These are phyloP conservation scores for Orchesella flavescens DNA, from an alignment of 2,888 invertebrate genomes.

Conservation along the genomic window DNA sequence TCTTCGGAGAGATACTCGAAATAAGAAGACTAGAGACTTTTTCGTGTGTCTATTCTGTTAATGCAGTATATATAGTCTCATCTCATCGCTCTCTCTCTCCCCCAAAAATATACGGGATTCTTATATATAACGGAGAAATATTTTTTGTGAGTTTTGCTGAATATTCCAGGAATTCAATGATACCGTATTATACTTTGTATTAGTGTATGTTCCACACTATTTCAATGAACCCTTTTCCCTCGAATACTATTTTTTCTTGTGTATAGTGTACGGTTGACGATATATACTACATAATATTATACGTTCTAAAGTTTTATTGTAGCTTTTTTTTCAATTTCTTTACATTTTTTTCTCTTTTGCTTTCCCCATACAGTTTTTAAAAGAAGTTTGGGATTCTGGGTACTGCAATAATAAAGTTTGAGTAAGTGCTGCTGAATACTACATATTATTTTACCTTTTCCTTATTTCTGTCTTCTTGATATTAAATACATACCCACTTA, in stretches of 20 bases:
- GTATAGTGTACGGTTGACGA: no score
- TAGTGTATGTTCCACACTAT: conserved; percentile 12
- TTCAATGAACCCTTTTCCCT: conserved; percentile 10
- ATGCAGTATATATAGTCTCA: no score
- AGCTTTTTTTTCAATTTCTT: conserved; percentile 53
- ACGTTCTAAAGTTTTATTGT: conserved; percentile 47
- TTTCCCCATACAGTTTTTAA: conserved; percentile 49
- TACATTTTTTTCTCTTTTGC: conserved; percentile 27
- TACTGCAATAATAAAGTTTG: conserved; percentile 57
- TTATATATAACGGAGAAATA: background rate
- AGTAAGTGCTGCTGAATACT: conserved; percentile 47
- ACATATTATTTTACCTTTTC: conserved; percentile 20
- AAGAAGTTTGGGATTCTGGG: conserved; percentile 52
- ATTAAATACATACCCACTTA: conserved; percentile 23
- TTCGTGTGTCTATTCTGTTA: background rate
- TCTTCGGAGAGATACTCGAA: background rate
- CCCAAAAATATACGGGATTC: background rate
- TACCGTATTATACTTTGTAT: conserved; percentile 38
- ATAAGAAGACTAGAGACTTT: background rate
- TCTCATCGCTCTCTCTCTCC: no score
- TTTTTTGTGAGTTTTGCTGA: background rate
- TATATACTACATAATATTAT: no score
- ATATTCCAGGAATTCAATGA: conserved; percentile 45
- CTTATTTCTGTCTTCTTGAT: conserved; percentile 20
- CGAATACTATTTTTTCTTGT: conserved; percentile 22